Conservation (phyloP, 2,888 invertebrate species). For the Hybos culiciformis region DNA sequence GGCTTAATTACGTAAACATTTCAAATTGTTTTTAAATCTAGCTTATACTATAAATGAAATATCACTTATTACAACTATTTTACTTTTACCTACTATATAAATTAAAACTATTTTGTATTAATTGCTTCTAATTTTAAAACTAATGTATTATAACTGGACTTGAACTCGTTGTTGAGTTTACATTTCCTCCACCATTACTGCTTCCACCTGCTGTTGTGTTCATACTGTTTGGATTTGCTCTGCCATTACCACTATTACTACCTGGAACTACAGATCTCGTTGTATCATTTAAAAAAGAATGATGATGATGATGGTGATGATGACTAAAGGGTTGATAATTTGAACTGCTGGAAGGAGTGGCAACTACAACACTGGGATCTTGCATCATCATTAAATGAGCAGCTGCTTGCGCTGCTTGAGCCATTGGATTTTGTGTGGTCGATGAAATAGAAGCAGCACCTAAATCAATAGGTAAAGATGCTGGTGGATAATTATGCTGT, state of each 20-base stretch:
- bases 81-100: no score
- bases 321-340: constrained; percentile 17
- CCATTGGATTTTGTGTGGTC: background rate
- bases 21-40: no score
- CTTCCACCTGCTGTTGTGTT: constrained; percentile 8
- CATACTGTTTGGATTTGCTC: constrained; percentile 11
- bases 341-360: constrained; percentile 23
- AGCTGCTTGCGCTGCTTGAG: constrained; percentile 20
- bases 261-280: constrained; percentile 10
- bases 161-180: constrained; percentile 19
- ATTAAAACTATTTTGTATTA: background rate
- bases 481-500: constrained; percentile 28
- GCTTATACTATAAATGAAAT: no score
- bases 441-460: constrained; percentile 20
- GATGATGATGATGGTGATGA: constrained; percentile 14
- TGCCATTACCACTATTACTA: constrained; percentile 9
- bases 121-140: background rate
- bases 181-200: constrained; percentile 10
- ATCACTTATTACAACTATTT: no score
- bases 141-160: constrained; percentile 78
- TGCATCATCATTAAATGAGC: constrained; percentile 33
- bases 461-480: constrained; percentile 32
- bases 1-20: no score
- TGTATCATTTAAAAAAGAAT: constrained; percentile 10
- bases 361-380: constrained; percentile 32